Conservation (phyloP, 2,113 vertebrate genomes). For the Electrona antarctica region DNA sequence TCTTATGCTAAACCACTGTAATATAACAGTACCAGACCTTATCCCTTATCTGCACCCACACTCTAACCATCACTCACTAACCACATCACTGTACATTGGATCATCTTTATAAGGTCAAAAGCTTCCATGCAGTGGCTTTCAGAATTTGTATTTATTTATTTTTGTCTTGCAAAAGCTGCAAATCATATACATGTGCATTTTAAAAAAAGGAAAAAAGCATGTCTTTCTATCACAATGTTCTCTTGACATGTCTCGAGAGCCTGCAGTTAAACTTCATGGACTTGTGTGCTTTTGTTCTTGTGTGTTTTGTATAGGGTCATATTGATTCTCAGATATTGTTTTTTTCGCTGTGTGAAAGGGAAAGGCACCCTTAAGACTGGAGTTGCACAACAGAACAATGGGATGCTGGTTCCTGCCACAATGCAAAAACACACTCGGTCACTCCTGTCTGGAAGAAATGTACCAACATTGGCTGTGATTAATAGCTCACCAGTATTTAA, state of each 20-base stretch:
- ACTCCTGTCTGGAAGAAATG: too few relatives aligned
- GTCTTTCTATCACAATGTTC: slow-evolving; percentile 11
- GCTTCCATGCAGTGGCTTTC: slow-evolving; percentile 12
- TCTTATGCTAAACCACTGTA: too few relatives aligned
- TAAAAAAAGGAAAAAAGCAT: slow-evolving; percentile 3
- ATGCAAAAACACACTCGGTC: background rate
- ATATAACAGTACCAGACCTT: background rate
- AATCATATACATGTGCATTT: slow-evolving; percentile 25
- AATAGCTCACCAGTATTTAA: background rate
- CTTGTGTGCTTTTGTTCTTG: background rate
- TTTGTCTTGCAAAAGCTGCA: slow-evolving; percentile 16
- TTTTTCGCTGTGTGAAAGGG: background rate
- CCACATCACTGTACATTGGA: background rate
- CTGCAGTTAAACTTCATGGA: background rate
- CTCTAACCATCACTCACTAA: background rate
- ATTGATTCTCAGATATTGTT: background rate
- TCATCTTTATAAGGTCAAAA: slow-evolving; percentile 42
- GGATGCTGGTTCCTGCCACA: background rate
- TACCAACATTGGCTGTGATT: too few relatives aligned
- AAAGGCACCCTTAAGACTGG: background rate
- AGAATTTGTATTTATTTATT: slow-evolving; percentile 57
- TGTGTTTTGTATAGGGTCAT: slow-evolving; percentile 11
- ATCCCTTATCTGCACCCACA: slow-evolving; percentile 3
- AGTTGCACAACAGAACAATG: background rate
- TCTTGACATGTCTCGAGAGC: background rate